A percentile compares a stretch with the other conserved stretches of the same genome.
Evolutionary conservation across 2,113 vertebrate genomes (phyloP).

Genomic region (Callithrix jacchus): DNA sequence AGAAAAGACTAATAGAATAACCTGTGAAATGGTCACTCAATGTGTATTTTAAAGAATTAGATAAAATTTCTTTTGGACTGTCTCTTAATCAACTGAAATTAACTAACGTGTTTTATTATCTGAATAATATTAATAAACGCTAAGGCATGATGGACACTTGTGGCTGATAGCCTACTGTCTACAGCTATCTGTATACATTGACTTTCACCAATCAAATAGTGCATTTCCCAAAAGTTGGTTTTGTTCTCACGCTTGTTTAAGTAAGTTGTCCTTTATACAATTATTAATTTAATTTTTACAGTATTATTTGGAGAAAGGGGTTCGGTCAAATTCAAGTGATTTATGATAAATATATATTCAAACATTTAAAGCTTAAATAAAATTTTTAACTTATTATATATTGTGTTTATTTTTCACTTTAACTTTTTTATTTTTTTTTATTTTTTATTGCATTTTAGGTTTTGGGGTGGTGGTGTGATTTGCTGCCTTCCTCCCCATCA

Average conservation of each 20-base stretch:
- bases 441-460: no score
- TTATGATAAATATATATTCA: neutral
- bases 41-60: neutral
- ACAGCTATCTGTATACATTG: neutral
- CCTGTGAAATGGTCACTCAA: neutral
- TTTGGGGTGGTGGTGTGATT: no score
- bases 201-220: neutral
- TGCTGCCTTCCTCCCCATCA: no score
- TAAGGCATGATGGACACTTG: rapidly evolving
- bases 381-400: neutral
- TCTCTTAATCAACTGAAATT: neutral
- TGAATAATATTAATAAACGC: neutral
- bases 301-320: neutral
- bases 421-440: no score
- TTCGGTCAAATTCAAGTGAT: neutral
- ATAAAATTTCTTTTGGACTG: neutral
- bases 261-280: neutral
- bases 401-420: neutral
- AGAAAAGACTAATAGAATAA: neutral
- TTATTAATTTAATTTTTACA: neutral
- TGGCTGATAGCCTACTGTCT: neutral
- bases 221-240: neutral
- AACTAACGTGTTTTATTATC: neutral
- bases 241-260: neutral
- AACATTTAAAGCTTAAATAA: neutral